Percentiles rank a stretch among this genome's conserved stretches.
These are phyloP conservation scores for Leptinotarsa peninsularis DNA, from an alignment of 2,888 invertebrate species.

Conservation along the genomic window DNA sequence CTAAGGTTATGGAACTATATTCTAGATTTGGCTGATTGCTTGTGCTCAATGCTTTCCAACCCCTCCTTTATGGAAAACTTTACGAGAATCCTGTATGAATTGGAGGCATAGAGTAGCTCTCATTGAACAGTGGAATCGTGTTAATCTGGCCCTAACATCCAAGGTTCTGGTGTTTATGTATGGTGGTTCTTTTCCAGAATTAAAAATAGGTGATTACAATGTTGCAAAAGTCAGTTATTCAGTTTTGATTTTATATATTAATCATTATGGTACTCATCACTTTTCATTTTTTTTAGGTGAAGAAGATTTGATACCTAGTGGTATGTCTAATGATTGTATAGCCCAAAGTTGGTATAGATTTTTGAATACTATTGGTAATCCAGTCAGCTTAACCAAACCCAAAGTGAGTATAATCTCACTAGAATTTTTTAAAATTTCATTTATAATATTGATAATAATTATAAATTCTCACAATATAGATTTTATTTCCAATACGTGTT, in stretches of 20 bases:
- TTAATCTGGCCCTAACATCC: conserved; percentile 89
- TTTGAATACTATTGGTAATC: conserved; percentile 93
- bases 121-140: conserved; percentile 94
- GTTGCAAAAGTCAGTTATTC: too few relatives aligned
- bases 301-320: conserved; percentile 87
- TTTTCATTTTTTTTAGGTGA: conserved; percentile 72
- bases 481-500: too few relatives aligned
- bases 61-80: conserved; percentile 94
- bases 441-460: too few relatives aligned
- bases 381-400: conserved; percentile 90
- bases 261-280: background rate
- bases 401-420: conserved; percentile 67
- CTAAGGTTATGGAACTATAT: background rate
- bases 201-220: conserved; percentile 75
- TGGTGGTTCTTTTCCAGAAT: conserved; percentile 84
- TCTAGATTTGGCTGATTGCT: conserved; percentile 77
- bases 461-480: too few relatives aligned
- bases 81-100: conserved; percentile 90
- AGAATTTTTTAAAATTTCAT: too few relatives aligned
- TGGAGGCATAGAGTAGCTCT: conserved; percentile 96
- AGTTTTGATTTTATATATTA: background rate
- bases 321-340: conserved; percentile 90
- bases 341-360: conserved; percentile 97
- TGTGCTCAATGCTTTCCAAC: conserved; percentile 90
- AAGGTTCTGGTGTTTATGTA: conserved; percentile 88